Evolutionary conservation across 2,888 invertebrate species (phyloP), one percentile per base, ranked within the genome.

Genomic region (Cephus sareptanus): DNA sequence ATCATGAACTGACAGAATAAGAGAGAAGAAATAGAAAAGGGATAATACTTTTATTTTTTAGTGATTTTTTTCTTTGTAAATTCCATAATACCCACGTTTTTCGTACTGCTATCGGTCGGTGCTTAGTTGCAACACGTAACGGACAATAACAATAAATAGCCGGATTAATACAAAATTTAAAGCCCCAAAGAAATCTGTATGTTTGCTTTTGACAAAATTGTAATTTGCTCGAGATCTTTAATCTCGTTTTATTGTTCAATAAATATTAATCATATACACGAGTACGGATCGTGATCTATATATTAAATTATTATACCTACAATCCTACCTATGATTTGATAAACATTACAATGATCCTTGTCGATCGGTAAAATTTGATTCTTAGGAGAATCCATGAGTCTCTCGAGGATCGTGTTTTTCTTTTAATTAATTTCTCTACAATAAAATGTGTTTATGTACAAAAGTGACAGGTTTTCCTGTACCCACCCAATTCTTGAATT

Each of bases 381-480:
- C 23, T 56, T 23, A 6, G 9, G 0, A 23, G 2, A 56, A 56
- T 56, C 9, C 56, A 23, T 23, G 23, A 40, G 1, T 15, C 23
- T 37, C 35, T 37, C 23, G 6, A 23, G 40, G 9, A 40, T 40
- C 40, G 6, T 40, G 15, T 15, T 34, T 37, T 34, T 69, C 30
- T 15, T 69, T 73, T 68, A 69, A n/a, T 34, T 37, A 76, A 74
- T 35, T 75, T 74, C 34, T 31, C 31, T 56, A 56, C 23, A 2
- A 56, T 56, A 23, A 9, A 56, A 56, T 56, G 56, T 56, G 56
- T 23, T 23, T 88, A 87, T 86, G 76, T 87, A 87, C 86, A 87
- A 56, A 79, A 75, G 82, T 83, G 81, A 80, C 56, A 75, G 74
- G 78, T 78, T 77, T 76, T 81, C 79, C 80, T 80, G 77, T 79